Base-by-base conservation (phyloP, 2,113 vertebrate species). In the Anser cygnoides region DNA sequence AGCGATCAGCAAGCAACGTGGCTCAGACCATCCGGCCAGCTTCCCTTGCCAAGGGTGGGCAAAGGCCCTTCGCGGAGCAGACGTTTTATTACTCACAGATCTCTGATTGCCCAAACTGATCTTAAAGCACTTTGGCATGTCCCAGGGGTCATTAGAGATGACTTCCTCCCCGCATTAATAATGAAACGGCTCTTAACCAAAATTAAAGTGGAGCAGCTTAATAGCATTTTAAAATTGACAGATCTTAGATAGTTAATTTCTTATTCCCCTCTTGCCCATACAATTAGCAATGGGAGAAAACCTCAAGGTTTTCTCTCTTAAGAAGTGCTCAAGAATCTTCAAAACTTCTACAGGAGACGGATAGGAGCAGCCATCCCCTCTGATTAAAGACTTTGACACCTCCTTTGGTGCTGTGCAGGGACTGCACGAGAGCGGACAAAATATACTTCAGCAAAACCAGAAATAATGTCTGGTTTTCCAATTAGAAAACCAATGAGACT, bases 91-190 rank as follows among this genome's bases (percentile, higher is more conserved):
- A 92, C 61, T 87, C 92, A 93, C 86, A 94, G 62, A 35, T 26
- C 86, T 62, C 75, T 94, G 86, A 89, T 55, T 96, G 52, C 88
- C 82, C 90, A 92, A 68, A 89, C 52, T 97, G 92, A 96, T 95
- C 91, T 72, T 96, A 70, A 94, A 95, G 89, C 82, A 33, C 85
- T 82, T 12, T 95, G 93, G 93, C 86, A 90, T 18, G 75, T 79
- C 84, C 92, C 74, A 44, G 77, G 70, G 87, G 65, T 65, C 80
- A 29, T 79, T 67, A 80, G 89, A 72, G 68, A 84, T 11, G 23
- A 44, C n/a, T 89, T 41, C 81, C 35, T 90, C 94, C 66, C 86
- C 59, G 41, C 74, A 81, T 92, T 75, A 92, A 9, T 57, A 76
- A 90, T 31, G 63, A 87, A 92, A 88, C 10, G 0, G 76, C 89